Conservation (phyloP, 2,113 vertebrate species). For the Mus spicilegus region DNA sequence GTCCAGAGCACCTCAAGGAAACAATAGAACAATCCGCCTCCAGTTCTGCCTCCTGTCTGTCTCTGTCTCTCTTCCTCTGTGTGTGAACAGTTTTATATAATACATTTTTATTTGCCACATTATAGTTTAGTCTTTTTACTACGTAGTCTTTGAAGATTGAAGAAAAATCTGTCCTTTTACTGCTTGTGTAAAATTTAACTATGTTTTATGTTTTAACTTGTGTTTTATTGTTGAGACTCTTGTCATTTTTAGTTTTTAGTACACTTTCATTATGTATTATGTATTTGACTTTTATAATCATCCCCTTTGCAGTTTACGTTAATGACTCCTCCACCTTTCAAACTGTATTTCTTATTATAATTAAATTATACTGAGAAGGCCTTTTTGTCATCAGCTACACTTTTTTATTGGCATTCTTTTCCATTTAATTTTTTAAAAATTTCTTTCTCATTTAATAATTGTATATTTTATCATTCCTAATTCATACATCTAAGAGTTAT, state of each 20-base stretch:
- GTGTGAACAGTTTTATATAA: not conserved
- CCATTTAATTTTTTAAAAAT: slow-evolving; percentile 19
- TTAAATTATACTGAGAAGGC: slow-evolving; percentile 3
- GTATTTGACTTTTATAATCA: not conserved
- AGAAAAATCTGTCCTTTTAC: slow-evolving; percentile 8
- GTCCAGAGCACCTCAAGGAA: not conserved
- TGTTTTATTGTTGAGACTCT: not conserved
- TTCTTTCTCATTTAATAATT: slow-evolving; percentile 52
- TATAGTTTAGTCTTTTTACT: slow-evolving; percentile 41
- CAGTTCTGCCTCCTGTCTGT: not conserved
- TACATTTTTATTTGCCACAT: not conserved
- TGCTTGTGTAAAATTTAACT: slow-evolving; percentile 12
- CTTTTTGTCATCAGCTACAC: slow-evolving; percentile 2
- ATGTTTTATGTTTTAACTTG: not conserved
- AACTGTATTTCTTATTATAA: not conserved
- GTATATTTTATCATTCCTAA: not conserved
- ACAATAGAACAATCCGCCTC: not conserved
- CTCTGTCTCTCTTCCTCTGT: not conserved
- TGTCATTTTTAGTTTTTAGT: slow-evolving; percentile 43
- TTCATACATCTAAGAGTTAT: slow-evolving; percentile 3
- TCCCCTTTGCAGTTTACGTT: slow-evolving; percentile 9
- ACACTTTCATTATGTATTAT: slow-evolving; percentile 15
- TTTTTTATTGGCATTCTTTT: slow-evolving; percentile 29
- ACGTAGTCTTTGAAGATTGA: not conserved
- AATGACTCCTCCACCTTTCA: not conserved